Evolutionary conservation across 2,888 invertebrate species (phyloP).

Genomic region (Lasioglossum morio): DNA sequence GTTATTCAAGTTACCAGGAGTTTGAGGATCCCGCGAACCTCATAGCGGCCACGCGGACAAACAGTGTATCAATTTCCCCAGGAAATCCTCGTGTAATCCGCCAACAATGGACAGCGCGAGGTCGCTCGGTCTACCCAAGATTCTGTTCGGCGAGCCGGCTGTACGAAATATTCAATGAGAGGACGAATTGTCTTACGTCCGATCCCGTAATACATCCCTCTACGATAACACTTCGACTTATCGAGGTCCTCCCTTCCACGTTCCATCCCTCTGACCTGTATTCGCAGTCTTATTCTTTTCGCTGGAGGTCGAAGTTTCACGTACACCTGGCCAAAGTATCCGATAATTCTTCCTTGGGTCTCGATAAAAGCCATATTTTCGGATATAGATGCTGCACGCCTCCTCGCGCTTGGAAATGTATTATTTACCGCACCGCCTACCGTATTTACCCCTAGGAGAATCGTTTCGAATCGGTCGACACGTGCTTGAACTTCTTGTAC

Average conservation of each 20-base stretch:
- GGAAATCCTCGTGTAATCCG: slow-evolving; percentile 80
- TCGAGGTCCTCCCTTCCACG: neutral
- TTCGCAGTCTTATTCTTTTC: neutral
- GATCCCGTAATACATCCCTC: slow-evolving; percentile 47
- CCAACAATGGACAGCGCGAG: slow-evolving; percentile 72
- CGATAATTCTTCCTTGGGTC: slow-evolving; percentile 58
- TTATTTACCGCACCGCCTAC: slow-evolving; percentile 76
- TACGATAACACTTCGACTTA: slow-evolving; percentile 48
- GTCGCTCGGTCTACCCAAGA: slow-evolving; percentile 64
- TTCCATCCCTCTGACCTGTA: neutral
- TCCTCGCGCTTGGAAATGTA: slow-evolving; percentile 66
- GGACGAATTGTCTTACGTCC: slow-evolving; percentile 57
- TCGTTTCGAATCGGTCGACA: slow-evolving; percentile 30
- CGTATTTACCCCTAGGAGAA: slow-evolving; percentile 63
- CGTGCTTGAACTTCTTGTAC: slow-evolving; percentile 35
- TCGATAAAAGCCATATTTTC: slow-evolving; percentile 62
- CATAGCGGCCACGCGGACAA: slow-evolving; percentile 69
- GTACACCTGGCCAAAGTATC: slow-evolving; percentile 62
- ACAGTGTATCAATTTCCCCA: slow-evolving; percentile 79
- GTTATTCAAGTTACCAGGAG: slow-evolving; percentile 60
- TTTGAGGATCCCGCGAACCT: slow-evolving; percentile 52
- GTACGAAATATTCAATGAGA: slow-evolving; percentile 63
- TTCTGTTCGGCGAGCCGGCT: slow-evolving; percentile 45
- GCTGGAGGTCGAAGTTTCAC: slow-evolving; percentile 25
- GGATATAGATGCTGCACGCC: slow-evolving; percentile 51